Conservation (phyloP, 30 jellyfish, hydroid and myxozoan genomes). For the Cassiopea xamachana region DNA sequence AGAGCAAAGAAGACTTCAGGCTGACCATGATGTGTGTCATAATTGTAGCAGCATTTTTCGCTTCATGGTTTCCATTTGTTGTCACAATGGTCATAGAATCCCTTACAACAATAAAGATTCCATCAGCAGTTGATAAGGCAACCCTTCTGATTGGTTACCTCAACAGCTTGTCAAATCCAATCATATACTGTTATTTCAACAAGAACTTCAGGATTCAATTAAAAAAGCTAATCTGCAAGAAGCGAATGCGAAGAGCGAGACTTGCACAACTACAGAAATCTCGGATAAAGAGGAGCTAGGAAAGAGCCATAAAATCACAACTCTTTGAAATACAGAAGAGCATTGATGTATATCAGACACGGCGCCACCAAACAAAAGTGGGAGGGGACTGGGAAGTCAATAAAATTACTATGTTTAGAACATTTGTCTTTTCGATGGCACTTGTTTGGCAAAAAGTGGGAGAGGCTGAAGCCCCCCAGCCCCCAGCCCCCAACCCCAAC, state of each 20-base stretch:
- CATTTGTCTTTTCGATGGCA: no score
- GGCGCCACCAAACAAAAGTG: no score
- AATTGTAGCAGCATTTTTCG: constrained; percentile 34
- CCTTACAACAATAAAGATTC: constrained; percentile 6
- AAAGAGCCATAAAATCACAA: no score
- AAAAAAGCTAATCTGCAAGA: constrained; percentile 4
- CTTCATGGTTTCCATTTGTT: constrained; percentile 71
- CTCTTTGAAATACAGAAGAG: no score
- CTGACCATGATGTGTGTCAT: constrained; percentile 58
- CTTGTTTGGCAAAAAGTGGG: no score
- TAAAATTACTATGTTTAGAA: no score
- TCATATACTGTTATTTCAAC: constrained; percentile 51
- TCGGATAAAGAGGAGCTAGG: no score
- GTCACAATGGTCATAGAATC: constrained; percentile 61
- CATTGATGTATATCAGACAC: no score
- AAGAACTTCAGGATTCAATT: constrained; percentile 25
- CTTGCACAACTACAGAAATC: no score
- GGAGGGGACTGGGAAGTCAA: no score
- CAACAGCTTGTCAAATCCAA: constrained; percentile 62
- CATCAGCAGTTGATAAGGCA: constrained; percentile 22
- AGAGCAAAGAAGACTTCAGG: constrained; percentile 9
- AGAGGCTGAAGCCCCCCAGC: no score
- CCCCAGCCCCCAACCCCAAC: no score
- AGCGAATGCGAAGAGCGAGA: not conserved
- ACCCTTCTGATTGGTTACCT: constrained; percentile 51